Evolutionary conservation across 2,113 vertebrate genomes (phyloP).

Genomic region (Myiozetetes cayanensis): DNA sequence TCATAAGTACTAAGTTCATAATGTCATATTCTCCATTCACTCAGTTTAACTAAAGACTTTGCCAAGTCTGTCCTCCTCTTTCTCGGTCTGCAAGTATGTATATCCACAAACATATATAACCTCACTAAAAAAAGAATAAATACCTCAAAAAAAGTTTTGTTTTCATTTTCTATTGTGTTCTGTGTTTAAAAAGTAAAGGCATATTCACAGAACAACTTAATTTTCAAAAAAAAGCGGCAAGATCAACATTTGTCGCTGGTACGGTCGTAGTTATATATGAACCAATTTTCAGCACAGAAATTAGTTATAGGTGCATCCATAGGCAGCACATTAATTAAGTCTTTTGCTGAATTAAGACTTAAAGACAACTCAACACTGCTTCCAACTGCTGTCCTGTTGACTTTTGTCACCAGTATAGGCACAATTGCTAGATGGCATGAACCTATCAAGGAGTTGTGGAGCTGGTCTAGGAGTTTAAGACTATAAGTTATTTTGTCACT

Average conservation of each 20-base stretch:
- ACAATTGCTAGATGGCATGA: not conserved
- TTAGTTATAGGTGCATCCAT: not conserved
- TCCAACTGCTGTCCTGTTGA: not conserved
- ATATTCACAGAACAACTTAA: not conserved
- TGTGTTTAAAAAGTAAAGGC: not conserved
- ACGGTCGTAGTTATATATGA: not conserved
- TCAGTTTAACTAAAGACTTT: not conserved
- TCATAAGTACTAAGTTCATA: not conserved
- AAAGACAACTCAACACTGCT: not conserved
- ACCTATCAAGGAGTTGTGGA: not conserved
- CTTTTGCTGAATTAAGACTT: not conserved
- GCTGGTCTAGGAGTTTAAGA: not conserved
- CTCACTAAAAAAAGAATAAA: not conserved
- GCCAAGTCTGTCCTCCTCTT: not conserved
- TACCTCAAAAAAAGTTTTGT: not conserved
- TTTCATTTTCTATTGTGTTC: not conserved
- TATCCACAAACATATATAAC: not conserved
- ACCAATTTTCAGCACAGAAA: not conserved
- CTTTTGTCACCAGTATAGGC: not conserved
- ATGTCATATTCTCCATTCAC: not conserved
- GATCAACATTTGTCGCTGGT: not conserved
- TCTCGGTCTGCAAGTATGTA: not conserved
- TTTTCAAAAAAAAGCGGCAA: not conserved
- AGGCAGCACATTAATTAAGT: not conserved
- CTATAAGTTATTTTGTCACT: not conserved